These are phyloP conservation scores for Corticium candelabrum DNA, from an alignment of 37 sponge, comb jelly and placozoan genomes.

Conservation along the genomic window DNA sequence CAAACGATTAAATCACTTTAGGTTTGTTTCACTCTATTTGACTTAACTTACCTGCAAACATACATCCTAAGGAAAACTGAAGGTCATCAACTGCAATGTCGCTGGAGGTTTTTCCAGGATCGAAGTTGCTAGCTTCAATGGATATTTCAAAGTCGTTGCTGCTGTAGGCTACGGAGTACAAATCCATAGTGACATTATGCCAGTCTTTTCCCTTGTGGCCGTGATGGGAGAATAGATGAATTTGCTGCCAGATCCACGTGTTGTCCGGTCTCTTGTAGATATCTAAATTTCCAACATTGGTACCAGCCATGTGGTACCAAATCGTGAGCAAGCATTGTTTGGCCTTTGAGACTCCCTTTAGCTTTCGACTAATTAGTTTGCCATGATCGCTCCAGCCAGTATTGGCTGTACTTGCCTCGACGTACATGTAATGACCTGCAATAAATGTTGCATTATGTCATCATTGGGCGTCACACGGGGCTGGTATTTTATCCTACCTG, in stretches of 20 bases:
- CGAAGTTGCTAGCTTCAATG: neutral
- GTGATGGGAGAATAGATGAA: too few species aligned
- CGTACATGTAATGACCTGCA: neutral
- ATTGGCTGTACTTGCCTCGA: neutral
- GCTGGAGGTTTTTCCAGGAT: neutral
- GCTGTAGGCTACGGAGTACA: neutral
- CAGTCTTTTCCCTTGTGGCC: neutral
- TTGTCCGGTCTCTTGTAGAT: neutral
- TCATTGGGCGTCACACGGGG: too few species aligned
- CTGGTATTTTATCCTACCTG: too few species aligned
- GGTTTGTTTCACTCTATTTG: too few species aligned
- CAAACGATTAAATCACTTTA: too few species aligned
- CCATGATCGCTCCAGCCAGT: neutral
- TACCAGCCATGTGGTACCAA: constrained; percentile 15
- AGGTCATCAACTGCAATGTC: neutral
- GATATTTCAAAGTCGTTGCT: neutral
- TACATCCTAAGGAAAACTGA: neutral
- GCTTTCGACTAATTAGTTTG: neutral
- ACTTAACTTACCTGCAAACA: too few species aligned
- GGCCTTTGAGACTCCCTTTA: neutral
- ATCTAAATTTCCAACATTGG: neutral
- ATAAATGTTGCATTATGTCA: too few species aligned
- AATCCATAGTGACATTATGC: neutral
- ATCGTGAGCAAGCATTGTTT: neutral
- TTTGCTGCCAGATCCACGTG: too few species aligned